Evolutionary conservation across 2,797 vertebrate genomes (phyloP).

Genomic region (Ispidina picta): DNA sequence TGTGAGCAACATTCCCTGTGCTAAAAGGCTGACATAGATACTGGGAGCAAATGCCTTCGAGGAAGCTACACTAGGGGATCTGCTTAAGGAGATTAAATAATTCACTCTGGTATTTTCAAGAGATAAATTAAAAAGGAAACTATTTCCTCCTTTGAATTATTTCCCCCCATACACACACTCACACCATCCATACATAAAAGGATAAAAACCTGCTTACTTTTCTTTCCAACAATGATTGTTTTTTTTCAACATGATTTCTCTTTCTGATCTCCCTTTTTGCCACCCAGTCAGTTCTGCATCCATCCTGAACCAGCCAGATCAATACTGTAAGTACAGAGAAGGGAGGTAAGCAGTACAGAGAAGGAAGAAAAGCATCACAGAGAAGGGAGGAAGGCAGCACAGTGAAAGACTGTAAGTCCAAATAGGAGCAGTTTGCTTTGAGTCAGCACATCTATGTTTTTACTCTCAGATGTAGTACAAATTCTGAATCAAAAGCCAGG

Average conservation of each 20-base stretch:
- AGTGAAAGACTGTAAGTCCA: background rate
- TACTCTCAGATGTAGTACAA: slow-evolving; percentile 20
- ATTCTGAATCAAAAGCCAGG: slow-evolving; percentile 42
- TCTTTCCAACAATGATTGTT: background rate
- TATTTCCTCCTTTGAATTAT: background rate
- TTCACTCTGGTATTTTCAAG: background rate
- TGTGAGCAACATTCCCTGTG: background rate
- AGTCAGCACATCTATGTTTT: slow-evolving; percentile 18
- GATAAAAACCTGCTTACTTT: background rate
- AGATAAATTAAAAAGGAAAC: background rate
- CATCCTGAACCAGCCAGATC: background rate
- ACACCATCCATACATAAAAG: background rate
- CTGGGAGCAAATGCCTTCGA: background rate
- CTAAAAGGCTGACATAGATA: background rate
- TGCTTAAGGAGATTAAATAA: background rate
- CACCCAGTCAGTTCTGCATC: background rate
- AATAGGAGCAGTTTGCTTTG: background rate
- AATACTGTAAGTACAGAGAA: background rate
- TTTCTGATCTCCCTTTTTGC: background rate
- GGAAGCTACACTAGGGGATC: background rate
- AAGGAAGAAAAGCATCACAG: no score
- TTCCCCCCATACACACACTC: no score
- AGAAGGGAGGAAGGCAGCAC: background rate
- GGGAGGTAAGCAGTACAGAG: background rate
- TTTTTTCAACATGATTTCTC: background rate